Base-by-base conservation (phyloP, 1,140 invertebrate species). In the Anastrepha ludens region DNA sequence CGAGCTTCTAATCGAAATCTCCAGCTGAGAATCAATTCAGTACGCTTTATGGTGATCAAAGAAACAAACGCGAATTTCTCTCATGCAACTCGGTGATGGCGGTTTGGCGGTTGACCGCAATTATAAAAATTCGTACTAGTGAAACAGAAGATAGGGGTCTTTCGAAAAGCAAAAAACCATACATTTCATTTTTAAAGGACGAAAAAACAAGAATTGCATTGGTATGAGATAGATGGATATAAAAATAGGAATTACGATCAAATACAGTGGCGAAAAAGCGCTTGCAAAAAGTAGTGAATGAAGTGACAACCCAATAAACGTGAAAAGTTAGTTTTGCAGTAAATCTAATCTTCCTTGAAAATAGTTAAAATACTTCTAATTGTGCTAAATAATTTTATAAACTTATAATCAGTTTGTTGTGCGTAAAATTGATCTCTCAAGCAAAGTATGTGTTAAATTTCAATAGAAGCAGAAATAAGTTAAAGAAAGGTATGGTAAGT, bases 1-100 rank as follows among this genome's bases (percentile, higher is more conserved):
- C 86, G 59, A 89, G 91, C 92, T 93, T 93, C 92, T 93, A 93
- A 93, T 93, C 91, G 89, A 90, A 88, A 91, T 90, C 90, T 89
- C 89, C 89, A 91, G 90, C 87, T 92, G 92, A 93, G 91, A 93
- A 93, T 93, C 90, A 90, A 92, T 93, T 93, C 92, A 93, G 92
- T 93, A 90, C 90, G 90, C 89, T 92, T 93, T 92, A 93, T 90
- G 90, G 91, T 90, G 91, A 93, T 91, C 92, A 88, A 88, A 90
- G 92, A 91, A 91, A 91, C 92, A 93, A 93, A 93, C 92, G 92
- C 92, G 89, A 92, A 93, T 81, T 85, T 88, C 86, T 87, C 67
- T 47, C 7, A 85, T 9, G 58, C 44, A 29, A 17, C 15, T 81
- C 20, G 67, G 39, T 74, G 44, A 55, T 41, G 29, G n/a, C 64